Evolutionary conservation across 2,888 invertebrate genomes (phyloP).

Genomic region (Cistogaster globosa): DNA sequence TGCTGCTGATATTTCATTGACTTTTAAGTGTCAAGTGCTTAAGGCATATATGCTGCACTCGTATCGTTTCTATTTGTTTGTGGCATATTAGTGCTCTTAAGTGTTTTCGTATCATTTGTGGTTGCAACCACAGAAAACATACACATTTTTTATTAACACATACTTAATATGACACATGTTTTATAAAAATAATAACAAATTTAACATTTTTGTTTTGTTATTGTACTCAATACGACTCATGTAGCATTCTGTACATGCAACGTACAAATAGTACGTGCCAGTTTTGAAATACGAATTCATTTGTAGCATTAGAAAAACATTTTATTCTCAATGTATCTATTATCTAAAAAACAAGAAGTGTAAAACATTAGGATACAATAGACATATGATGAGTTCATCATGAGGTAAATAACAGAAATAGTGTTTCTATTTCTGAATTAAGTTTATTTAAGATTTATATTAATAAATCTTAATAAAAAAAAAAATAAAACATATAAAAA

Average conservation of each 20-base stretch:
- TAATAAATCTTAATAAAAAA: too few species aligned
- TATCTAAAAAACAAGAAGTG: neutral
- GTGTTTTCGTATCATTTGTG: constrained; percentile 14
- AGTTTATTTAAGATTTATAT: too few species aligned
- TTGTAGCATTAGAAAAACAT: constrained; percentile 42
- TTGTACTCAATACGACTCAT: constrained; percentile 13
- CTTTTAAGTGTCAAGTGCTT: constrained; percentile 70
- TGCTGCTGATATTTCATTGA: constrained; percentile 62
- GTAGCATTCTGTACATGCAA: constrained; percentile 3
- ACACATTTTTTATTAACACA: constrained; percentile 62
- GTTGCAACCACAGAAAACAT: constrained; percentile 35
- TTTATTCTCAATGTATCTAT: constrained; percentile 45
- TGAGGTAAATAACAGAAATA: neutral
- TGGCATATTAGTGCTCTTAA: constrained; percentile 17
- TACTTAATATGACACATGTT: constrained; percentile 72
- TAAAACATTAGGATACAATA: neutral
- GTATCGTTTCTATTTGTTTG: constrained; percentile 26
- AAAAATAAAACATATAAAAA: too few species aligned
- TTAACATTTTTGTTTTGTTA: neutral
- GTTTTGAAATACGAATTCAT: constrained; percentile 45
- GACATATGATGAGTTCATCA: neutral
- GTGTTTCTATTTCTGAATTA: neutral
- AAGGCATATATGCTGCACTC: neutral
- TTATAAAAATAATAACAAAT: neutral
- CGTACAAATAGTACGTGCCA: constrained; percentile 54